Percentiles rank a stretch among this genome's conserved stretches.
phyloP scores from a whole-genome alignment of 2,888 invertebrate species.

The Anarsia innoxiella region DNA sequence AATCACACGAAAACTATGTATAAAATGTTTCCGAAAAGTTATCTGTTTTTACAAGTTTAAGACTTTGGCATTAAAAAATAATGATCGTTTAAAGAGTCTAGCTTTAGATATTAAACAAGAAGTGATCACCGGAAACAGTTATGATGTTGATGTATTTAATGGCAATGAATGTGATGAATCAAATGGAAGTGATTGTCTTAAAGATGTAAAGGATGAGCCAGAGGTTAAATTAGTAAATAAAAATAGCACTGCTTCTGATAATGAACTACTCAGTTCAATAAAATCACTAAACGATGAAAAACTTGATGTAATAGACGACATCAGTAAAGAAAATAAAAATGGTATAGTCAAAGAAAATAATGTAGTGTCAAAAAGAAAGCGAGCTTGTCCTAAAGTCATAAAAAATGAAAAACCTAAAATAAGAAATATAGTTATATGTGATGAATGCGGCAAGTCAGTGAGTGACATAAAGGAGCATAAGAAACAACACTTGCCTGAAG shows the following conservation, averaged over 20 bases:
- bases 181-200: conserved; percentile 1
- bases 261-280: conserved; percentile 49
- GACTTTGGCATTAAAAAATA: conserved; percentile 40
- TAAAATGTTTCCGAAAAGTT: conserved; percentile 46
- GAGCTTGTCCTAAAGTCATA: conserved; percentile 22
- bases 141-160: background rate
- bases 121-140: conserved; percentile 4
- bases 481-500: conserved; percentile 30
- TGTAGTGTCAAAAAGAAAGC: conserved; percentile 22
- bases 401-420: conserved; percentile 11
- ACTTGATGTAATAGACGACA: background rate
- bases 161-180: background rate
- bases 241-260: conserved; percentile 23
- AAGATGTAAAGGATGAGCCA: conserved; percentile 16
- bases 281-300: conserved; percentile 38
- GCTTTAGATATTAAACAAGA: conserved; percentile 24
- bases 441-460: conserved; percentile 52
- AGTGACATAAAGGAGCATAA: conserved; percentile 42
- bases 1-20: conserved; percentile 43
- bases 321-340: background rate
- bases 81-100: conserved; percentile 34
- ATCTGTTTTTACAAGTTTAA: conserved; percentile 49
- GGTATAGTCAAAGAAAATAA: too few relatives aligned
- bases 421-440: conserved; percentile 37
- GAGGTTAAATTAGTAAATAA: conserved; percentile 24